Evolutionary conservation across 2,113 vertebrate species (phyloP).

Genomic region (Mustela lutreola): DNA sequence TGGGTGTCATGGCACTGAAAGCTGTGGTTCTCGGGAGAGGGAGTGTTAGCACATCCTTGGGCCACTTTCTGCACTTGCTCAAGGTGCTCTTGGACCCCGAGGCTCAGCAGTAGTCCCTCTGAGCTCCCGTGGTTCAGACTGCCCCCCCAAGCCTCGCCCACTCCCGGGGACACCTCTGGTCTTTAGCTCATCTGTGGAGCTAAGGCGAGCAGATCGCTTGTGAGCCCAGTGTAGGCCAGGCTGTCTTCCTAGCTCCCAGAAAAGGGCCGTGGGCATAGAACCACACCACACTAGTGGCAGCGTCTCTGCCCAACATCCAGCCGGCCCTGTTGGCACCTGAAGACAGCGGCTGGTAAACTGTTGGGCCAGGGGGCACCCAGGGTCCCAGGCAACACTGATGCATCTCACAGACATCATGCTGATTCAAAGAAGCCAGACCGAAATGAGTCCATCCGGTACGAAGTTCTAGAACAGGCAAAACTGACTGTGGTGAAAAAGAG

Average conservation of each 20-base stretch:
- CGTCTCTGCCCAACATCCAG: too few species aligned
- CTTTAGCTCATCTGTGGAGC: background rate
- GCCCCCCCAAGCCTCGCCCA: background rate
- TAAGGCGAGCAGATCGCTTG: background rate
- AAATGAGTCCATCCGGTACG: background rate
- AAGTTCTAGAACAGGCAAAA: background rate
- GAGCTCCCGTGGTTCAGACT: background rate
- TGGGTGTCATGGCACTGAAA: background rate
- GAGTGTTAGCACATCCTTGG: background rate
- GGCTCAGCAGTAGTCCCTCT: background rate
- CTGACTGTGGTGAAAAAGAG: background rate
- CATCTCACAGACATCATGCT: background rate
- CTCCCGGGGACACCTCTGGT: background rate
- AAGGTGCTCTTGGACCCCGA: background rate
- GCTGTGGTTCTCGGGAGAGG: background rate
- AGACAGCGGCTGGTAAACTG: fast-evolving
- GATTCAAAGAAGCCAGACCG: background rate
- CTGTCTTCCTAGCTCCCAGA: background rate
- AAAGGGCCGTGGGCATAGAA: background rate
- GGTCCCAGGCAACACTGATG: too few species aligned
- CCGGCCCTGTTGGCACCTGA: background rate
- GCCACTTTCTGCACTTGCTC: background rate
- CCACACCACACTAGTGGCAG: fast-evolving
- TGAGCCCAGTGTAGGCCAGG: background rate
- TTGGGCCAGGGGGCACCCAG: background rate